phyloP scores from a whole-genome alignment of 2,888 invertebrate species.

The Dromius quadrimaculatus region DNA sequence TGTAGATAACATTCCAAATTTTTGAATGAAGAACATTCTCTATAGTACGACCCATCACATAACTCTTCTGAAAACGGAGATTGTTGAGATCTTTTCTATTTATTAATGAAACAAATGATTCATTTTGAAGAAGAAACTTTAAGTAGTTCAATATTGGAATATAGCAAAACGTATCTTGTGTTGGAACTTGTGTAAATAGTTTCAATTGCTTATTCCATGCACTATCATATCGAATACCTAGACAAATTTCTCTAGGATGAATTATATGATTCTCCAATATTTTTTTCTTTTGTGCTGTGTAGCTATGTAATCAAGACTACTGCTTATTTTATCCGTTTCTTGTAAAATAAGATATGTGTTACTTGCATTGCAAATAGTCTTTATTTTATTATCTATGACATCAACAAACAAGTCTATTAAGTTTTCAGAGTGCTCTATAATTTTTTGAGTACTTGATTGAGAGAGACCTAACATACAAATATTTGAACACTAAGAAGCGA shows the following conservation, averaged over 20 bases:
- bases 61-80: neutral
- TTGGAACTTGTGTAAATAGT: slow-evolving; percentile 3
- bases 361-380: neutral
- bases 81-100: neutral
- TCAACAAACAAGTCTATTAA: neutral
- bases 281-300: neutral
- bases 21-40: neutral
- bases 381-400: neutral
- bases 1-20: neutral
- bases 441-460: too few relatives aligned
- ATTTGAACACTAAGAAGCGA: slow-evolving; percentile 6
- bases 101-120: neutral
- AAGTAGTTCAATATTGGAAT: slow-evolving; percentile 1
- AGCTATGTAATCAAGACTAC: neutral
- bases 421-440: slow-evolving; percentile 8
- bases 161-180: slow-evolving; percentile 4
- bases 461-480: neutral
- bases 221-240: neutral
- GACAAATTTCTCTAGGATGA: neutral
- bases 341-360: neutral
- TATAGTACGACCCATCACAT: slow-evolving; percentile 1
- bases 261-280: neutral
- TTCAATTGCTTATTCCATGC: neutral
- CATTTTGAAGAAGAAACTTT: slow-evolving; percentile 13
- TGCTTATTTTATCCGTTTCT: neutral